Evolutionary conservation across 2,888 invertebrate genomes (phyloP).

Genomic region (Oconnorella tubifera): DNA sequence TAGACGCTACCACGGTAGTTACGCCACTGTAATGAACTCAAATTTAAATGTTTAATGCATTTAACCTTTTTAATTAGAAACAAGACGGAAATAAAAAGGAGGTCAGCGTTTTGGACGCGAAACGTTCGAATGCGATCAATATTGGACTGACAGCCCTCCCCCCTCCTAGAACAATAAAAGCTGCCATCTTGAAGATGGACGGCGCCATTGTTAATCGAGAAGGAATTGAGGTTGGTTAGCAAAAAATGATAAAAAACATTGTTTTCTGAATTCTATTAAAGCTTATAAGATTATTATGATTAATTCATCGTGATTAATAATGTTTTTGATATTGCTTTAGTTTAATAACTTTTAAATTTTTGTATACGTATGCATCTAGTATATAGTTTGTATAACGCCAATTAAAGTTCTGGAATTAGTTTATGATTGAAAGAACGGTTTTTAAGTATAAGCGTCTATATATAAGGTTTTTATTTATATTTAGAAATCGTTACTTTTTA

Average conservation of each 20-base stretch:
- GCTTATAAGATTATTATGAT: too few species aligned
- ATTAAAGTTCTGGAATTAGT: too few species aligned
- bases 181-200: conserved; percentile 97
- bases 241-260: too few species aligned
- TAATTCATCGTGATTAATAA: background rate
- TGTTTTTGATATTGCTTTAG: background rate
- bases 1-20: too few species aligned
- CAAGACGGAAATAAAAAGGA: conserved; percentile 67
- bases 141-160: conserved; percentile 99
- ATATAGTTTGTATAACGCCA: too few species aligned
- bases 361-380: too few species aligned
- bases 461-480: too few species aligned
- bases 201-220: conserved; percentile 95
- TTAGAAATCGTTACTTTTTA: too few species aligned
- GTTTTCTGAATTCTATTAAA: background rate
- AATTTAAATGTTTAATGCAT: too few species aligned
- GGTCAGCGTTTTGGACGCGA: conserved; percentile 89
- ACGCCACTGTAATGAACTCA: too few species aligned
- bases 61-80: conserved; percentile 29
- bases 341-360: background rate
- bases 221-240: conserved; percentile 75
- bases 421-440: too few species aligned
- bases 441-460: too few species aligned
- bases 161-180: conserved; percentile 93
- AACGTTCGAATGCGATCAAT: conserved; percentile 97